phyloP scores from a whole-genome alignment of 2,113 vertebrate genomes.

The Corythornis vintsioides region DNA sequence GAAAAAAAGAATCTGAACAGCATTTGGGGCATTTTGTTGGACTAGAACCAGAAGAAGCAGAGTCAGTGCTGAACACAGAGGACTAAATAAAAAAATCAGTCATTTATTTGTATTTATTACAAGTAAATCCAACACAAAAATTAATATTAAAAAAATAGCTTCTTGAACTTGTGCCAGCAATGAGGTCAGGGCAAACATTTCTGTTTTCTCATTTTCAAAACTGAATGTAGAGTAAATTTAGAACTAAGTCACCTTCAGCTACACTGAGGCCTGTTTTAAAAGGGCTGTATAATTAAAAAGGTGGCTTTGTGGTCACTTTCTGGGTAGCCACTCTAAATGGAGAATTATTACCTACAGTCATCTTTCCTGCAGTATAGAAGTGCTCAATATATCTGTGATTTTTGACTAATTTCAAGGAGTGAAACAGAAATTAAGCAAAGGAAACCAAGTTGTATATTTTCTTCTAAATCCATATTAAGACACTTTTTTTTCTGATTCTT shows the following conservation, averaged over 20 bases:
- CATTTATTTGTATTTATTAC: neutral
- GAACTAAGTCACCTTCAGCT: neutral
- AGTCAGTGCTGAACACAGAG: neutral
- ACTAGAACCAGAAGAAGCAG: neutral
- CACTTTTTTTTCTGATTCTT: neutral
- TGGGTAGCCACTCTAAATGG: neutral
- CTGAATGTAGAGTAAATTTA: neutral
- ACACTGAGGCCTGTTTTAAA: neutral
- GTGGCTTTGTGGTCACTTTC: neutral
- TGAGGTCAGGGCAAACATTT: neutral
- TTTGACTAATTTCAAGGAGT: neutral
- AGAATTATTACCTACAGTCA: neutral
- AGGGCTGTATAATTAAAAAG: neutral
- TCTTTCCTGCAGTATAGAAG: neutral
- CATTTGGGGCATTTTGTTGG: neutral
- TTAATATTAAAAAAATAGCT: neutral
- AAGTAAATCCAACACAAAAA: neutral
- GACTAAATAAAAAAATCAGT: neutral
- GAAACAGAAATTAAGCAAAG: neutral
- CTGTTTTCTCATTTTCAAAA: neutral
- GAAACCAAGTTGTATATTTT: neutral
- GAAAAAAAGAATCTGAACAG: neutral
- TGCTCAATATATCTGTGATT: neutral
- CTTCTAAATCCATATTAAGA: neutral
- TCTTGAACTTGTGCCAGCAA: neutral